phyloP scores from a whole-genome alignment of 2,113 vertebrate species.

The Collichthys lucidus region DNA sequence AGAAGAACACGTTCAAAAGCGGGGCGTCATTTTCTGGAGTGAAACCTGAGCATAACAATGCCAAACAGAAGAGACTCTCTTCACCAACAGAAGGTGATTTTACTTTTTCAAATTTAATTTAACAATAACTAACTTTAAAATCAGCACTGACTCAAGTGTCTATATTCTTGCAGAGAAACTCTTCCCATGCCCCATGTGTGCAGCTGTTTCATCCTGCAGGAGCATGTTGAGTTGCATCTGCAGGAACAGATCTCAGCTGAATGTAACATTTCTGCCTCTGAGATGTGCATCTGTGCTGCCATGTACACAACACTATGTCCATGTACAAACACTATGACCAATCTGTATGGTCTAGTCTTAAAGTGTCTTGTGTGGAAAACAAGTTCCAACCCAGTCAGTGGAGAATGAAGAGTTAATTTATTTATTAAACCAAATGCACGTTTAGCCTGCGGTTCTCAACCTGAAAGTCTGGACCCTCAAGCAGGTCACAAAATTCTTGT shows the following conservation, averaged over 20 bases:
- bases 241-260: slow-evolving; percentile 49
- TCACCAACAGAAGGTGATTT: slow-evolving; percentile 55
- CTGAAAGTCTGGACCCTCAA: too few species aligned
- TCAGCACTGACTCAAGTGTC: not conserved
- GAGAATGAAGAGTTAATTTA: not conserved
- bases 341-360: not conserved
- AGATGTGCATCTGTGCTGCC: not conserved
- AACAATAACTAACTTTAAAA: not conserved
- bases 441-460: too few species aligned
- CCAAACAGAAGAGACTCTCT: slow-evolving; percentile 54
- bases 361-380: not conserved
- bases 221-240: slow-evolving; percentile 84
- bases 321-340: too few species aligned
- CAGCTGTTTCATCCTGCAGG: slow-evolving; percentile 74
- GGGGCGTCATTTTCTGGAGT: not conserved
- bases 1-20: not conserved
- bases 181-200: slow-evolving; percentile 91
- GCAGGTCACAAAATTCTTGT: too few species aligned
- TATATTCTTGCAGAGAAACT: slow-evolving; percentile 66
- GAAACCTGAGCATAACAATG: slow-evolving; percentile 27
- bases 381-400: not conserved
- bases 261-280: slow-evolving; percentile 52
- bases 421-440: not conserved
- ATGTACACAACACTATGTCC: not conserved
- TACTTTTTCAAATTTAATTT: not conserved